These are phyloP conservation scores for Chelonus formosanus DNA, from an alignment of 2,888 invertebrate genomes.

Conservation along the genomic window DNA sequence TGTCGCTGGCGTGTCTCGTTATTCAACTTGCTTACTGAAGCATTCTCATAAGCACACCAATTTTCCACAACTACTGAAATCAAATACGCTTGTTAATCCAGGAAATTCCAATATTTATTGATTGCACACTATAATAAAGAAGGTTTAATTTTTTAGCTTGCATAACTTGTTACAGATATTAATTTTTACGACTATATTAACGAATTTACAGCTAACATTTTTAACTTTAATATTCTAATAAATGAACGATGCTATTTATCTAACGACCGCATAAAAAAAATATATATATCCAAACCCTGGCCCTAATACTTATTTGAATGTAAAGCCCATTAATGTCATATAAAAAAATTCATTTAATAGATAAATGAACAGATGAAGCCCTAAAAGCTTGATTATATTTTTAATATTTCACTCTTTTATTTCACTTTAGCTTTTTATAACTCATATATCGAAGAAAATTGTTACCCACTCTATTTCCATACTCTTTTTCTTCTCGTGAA, in stretches of 20 bases:
- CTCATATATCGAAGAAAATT: constrained; percentile 18
- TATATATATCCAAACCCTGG: no score
- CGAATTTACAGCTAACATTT: no score
- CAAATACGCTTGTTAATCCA: constrained; percentile 28
- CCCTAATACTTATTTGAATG: no score
- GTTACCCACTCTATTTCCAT: constrained; percentile 4
- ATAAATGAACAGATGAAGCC: neutral
- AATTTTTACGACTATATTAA: neutral
- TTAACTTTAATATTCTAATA: no score
- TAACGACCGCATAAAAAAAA: no score
- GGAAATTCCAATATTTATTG: neutral
- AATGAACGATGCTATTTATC: no score
- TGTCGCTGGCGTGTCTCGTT: neutral
- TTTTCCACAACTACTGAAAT: constrained; percentile 24
- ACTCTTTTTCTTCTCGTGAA: constrained; percentile 7
- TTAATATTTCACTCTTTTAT: constrained; percentile 1
- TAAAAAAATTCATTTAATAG: neutral
- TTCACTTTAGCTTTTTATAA: constrained; percentile 5
- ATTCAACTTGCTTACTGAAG: constrained; percentile 17
- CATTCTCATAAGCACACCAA: constrained; percentile 30
- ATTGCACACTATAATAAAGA: neutral
- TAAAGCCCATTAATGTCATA: neutral
- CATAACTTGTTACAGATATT: neutral
- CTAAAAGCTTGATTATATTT: constrained; percentile 6
- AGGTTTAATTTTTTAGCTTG: neutral